Evolutionary conservation across 2,888 invertebrate species (phyloP).

Genomic region (Orthonevra nobilis): DNA sequence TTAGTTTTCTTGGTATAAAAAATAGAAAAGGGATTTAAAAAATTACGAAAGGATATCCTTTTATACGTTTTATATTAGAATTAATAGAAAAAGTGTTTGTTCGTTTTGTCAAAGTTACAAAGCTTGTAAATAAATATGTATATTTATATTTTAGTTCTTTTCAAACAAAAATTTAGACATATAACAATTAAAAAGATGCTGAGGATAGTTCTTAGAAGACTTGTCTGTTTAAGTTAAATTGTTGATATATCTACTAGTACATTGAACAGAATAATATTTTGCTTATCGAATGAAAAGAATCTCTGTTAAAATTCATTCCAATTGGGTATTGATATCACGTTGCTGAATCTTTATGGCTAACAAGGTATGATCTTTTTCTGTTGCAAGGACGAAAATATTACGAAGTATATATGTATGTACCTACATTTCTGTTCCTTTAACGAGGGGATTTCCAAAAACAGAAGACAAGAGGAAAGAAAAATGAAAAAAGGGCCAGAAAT

Average conservation of each 20-base stretch:
- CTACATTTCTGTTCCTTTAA: too few species aligned
- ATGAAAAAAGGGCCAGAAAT: too few species aligned
- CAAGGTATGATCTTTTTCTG: too few species aligned
- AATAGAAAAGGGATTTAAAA: constrained; percentile 77
- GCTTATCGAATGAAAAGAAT: constrained; percentile 22
- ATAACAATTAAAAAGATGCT: constrained; percentile 24
- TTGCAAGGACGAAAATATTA: too few species aligned
- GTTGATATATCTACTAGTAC: constrained; percentile 4
- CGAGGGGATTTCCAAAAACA: too few species aligned
- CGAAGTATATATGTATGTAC: too few species aligned
- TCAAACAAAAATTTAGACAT: constrained; percentile 26
- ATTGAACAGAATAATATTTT: constrained; percentile 10
- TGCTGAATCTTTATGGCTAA: too few species aligned
- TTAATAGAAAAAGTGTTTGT: constrained; percentile 57
- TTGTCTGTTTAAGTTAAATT: constrained; percentile 12
- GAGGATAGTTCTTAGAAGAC: constrained; percentile 23
- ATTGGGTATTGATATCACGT: too few species aligned
- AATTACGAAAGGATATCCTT: constrained; percentile 71
- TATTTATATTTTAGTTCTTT: constrained; percentile 19
- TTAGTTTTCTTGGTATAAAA: constrained; percentile 76
- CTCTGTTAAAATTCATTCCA: neutral
- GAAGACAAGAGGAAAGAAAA: too few species aligned
- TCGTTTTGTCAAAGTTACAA: constrained; percentile 46
- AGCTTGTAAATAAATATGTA: constrained; percentile 51
- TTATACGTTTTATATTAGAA: constrained; percentile 40